Evolutionary conservation across 2,797 vertebrate genomes (phyloP), one percentile per base, ranked within the genome.

Genomic region (Nannoperca australis): DNA sequence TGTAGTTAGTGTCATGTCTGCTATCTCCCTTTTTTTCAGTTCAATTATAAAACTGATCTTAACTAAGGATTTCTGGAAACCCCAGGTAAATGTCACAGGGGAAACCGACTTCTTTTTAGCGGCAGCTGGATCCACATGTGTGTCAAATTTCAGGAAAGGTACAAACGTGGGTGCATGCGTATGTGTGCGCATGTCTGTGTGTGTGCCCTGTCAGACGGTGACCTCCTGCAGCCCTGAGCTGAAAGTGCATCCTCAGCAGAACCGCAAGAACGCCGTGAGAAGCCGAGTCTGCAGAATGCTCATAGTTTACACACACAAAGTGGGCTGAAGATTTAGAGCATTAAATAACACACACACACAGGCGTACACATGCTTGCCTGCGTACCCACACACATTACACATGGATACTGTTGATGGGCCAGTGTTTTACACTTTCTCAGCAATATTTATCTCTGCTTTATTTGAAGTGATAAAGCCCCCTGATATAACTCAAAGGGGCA

Each of bases 381-480:
- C 34, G 5, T 40, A 51, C 63, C 36, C 55, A 51, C 49, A 56
- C 75, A 34, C 24, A 55, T 38, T 7, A 54, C n/a, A 53, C 69
- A 81, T 12, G 22, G 30, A 79, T 45, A 73, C 22, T 15, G 62
- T 53, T 42, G 64, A 69, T 63, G 66, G 75, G 71, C 18, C 51
- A n/a, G 47, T 73, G 79, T 83, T 86, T 92, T 91, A 92, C 85
- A 88, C 85, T 79, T 89, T 70, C 85, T 91, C 90, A 86, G 91
- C 92, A 94, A 91, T 89, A 91, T 92, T 94, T 88, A 91, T 90
- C 83, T 87, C 82, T 79, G 82, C 67, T 92, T 92, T 89, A 91
- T 92, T 87, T 89, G 75, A 74, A 85, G 90, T 90, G 89, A 94
- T 93, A 90, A 92, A 94, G 81, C 79, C 77, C 56, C 77, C 55